Evolutionary conservation across 1,140 invertebrate genomes (phyloP), one percentile per base, ranked within the genome.

Genomic region (Bombus superbus): DNA sequence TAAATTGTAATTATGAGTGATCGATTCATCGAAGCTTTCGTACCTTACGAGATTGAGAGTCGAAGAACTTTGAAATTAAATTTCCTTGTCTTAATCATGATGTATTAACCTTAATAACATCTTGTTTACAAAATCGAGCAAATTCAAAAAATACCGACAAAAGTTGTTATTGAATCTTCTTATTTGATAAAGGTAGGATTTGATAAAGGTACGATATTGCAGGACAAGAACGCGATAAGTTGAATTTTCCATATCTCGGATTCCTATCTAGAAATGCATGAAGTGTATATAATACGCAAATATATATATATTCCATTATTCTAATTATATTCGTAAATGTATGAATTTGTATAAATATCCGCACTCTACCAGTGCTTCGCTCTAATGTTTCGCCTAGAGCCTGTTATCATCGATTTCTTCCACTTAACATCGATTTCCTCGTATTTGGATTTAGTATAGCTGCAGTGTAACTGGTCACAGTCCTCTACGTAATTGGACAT

Each of bases 1-100:
- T 82, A 82, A 82, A 69, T 69, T 42, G 40, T 69, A 40, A 77
- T 83, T 68, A 76, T 22, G 35, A 53, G 18, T 35, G n/a, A 28
- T 71, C 11, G 22, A 28, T 22, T 32, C 18, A 10, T 57, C 18
- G 15, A 68, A 64, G 53, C 25, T 32, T 40, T 66, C n/a, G 25
- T 42, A 35, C 2, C 32, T 22, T 25, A 53, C 6, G 18, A 38
- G 32, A 5, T 47, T 44, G 6, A 53, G 44, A 25, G 69, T 42
- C 18, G 13, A 47, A 28, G 44, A 44, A 44, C 35, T 40, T 68
- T 62, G 35, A 40, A 59, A 59, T 59, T 75, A 11, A 53, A 75
- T 35, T 57, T 57, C 44, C 73, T 28, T 53, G n/a, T n/a, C n/a
- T 18, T 32, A 32, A 32, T 35, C 64, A 6, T n/a, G 64, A 66